Conservation (phyloP, 2,797 vertebrate genomes). For the Phyllotis vaccarum region DNA sequence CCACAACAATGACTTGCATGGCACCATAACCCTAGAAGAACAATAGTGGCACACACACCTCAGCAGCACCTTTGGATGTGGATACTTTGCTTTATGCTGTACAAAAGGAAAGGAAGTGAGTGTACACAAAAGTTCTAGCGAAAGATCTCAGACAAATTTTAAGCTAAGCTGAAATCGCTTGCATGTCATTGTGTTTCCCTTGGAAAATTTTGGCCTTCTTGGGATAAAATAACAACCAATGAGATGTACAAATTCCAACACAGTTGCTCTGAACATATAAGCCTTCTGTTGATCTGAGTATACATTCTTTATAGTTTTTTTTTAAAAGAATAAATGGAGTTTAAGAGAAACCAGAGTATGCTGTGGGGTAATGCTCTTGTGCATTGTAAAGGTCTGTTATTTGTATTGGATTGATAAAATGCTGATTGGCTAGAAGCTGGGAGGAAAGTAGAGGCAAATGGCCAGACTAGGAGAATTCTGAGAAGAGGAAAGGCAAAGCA, state of each 20-base stretch:
- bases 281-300: not conserved
- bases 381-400: too few species aligned
- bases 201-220: not conserved
- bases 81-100: not conserved
- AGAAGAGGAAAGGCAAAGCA: too few species aligned
- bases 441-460: too few species aligned
- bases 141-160: not conserved
- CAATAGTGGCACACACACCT: not conserved
- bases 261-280: not conserved
- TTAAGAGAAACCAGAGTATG: not conserved
- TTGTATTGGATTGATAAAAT: too few species aligned
- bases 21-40: not conserved
- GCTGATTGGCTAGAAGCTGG: too few species aligned
- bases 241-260: not conserved
- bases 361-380: too few species aligned
- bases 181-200: not conserved
- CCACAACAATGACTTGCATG: not conserved
- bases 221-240: not conserved
- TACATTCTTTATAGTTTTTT: not conserved
- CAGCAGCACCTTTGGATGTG: not conserved
- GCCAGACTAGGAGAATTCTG: too few species aligned
- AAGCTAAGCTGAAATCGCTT: slow-evolving; percentile 30
- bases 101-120: not conserved
- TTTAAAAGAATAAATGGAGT: not conserved
- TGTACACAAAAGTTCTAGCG: not conserved